Evolutionary conservation across 2,113 vertebrate species (phyloP), one percentile per base, ranked within the genome.

Genomic region (Oenanthe oenanthe): DNA sequence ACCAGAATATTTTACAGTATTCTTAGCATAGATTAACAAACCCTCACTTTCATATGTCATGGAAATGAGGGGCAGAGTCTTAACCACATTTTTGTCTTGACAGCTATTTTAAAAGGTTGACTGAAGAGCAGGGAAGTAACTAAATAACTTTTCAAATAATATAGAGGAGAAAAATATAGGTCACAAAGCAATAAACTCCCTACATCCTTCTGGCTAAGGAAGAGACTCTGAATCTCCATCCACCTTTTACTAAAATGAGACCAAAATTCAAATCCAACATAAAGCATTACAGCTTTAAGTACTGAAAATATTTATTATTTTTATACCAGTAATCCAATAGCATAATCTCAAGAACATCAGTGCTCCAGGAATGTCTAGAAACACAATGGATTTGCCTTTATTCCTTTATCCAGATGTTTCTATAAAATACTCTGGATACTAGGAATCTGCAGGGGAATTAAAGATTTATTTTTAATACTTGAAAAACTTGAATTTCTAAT

Each of bases 221-320:
- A 81, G 88, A 57, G 94, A 96, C 93, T 96, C 95, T 96, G 97
- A 97, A 96, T 97, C 83, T 94, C 96, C 84, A 97, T 95, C 97
- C 48, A 98, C 97, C 97, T 98, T 98, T 98, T 98, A 98, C 97
- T 97, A 96, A 98, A 98, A 98, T 98, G 97, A 98, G 98, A 98
- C 95, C 94, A 96, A 97, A 98, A 98, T 97, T 97, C 94, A 98
- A 98, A 98, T 98, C 98, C 98, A 96, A 95, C 95, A 95, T 96
- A 97, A 96, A 97, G 96, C 97, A 97, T 98, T 98, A 98, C 94
- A 97, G 97, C 95, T 97, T 96, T 98, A 97, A 98, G 98, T 97
- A 97, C 95, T 96, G 97, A 97, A 98, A 98, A 97, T 98, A 98
- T 98, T 98, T 98, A 98, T 98, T 97, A 98, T 98, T 98, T 97